Conservation (phyloP, 2,797 vertebrate genomes). For the Aldrovandia affinis region DNA sequence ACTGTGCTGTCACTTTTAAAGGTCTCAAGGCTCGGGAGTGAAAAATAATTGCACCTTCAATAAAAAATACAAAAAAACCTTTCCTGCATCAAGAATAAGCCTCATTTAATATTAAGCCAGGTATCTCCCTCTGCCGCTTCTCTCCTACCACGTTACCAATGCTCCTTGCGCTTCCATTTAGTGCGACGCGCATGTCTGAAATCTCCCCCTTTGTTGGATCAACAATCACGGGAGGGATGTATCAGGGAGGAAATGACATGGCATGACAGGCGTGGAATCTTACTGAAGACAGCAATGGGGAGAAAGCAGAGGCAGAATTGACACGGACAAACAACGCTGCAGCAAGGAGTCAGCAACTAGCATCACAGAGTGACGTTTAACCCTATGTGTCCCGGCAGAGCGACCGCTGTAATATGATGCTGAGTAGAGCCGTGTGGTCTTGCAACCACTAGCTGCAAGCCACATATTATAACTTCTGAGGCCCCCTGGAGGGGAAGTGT, state of each 20-base stretch:
- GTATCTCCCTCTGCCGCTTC: not conserved
- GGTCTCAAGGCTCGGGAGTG: no score
- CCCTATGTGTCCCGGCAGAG: not conserved
- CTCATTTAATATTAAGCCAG: not conserved
- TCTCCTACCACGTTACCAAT: not conserved
- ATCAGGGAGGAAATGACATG: not conserved
- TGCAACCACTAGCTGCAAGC: not conserved
- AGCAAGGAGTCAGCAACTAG: not conserved
- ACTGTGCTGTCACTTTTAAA: constrained; percentile 42
- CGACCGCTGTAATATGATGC: no score
- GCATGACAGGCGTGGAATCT: not conserved
- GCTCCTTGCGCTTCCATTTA: not conserved
- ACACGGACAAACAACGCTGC: not conserved
- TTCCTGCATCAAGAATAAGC: not conserved
- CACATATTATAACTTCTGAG: not conserved
- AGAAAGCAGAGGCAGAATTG: not conserved
- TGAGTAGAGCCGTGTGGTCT: no score
- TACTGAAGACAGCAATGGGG: not conserved
- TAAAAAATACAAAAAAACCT: not conserved
- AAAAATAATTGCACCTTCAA: not conserved
- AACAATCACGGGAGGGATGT: not conserved
- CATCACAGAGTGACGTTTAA: not conserved
- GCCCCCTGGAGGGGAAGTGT: not conserved
- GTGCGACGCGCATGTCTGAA: not conserved
- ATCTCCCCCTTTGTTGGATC: not conserved